Conservation (phyloP, 2,888 invertebrate species). For the Cordilura impudica region DNA sequence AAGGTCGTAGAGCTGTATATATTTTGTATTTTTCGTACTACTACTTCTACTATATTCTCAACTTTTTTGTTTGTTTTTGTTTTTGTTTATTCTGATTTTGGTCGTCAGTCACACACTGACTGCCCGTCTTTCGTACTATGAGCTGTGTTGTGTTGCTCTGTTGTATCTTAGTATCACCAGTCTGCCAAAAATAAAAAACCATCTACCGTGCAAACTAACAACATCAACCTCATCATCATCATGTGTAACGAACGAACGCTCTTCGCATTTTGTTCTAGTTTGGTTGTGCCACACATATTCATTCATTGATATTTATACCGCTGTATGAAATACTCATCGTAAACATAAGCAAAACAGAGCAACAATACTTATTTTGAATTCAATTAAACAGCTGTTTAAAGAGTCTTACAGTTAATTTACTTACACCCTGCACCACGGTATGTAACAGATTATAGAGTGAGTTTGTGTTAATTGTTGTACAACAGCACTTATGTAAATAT, state of each 20-base stretch:
- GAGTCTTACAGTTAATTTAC: no score
- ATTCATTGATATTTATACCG: neutral
- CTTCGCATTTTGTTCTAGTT: neutral
- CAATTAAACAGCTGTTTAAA: no score
- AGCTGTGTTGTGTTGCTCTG: neutral
- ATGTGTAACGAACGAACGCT: neutral
- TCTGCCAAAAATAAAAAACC: neutral
- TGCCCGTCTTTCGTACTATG: conserved; percentile 13
- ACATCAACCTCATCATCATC: neutral
- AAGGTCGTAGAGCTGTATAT: conserved; percentile 73
- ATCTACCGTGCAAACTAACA: neutral
- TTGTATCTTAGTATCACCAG: neutral
- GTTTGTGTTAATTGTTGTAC: no score
- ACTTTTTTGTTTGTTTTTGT: conserved; percentile 24
- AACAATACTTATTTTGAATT: no score
- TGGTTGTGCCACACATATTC: neutral
- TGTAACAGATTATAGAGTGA: no score
- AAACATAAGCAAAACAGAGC: no score
- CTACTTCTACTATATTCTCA: conserved; percentile 16
- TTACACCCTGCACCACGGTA: no score
- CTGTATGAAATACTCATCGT: no score
- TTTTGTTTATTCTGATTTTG: conserved; percentile 23
- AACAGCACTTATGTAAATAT: no score
- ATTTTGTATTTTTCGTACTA: conserved; percentile 19
- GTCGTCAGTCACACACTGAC: conserved; percentile 36